These are phyloP conservation scores for Maccullochella peelii DNA, from an alignment of 2,113 vertebrate genomes.

Conservation along the genomic window DNA sequence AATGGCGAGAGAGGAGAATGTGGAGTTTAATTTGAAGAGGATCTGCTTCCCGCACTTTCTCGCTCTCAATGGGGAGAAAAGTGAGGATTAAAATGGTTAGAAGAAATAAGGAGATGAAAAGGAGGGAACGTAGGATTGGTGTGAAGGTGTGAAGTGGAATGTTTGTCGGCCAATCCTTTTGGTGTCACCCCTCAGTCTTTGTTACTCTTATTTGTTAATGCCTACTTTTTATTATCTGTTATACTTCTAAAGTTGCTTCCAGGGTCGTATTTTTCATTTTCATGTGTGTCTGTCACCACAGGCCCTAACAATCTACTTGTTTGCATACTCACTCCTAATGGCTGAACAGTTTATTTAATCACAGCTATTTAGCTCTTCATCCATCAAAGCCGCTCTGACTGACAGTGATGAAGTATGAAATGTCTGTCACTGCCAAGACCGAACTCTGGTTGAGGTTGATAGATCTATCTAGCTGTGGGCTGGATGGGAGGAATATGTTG, in stretches of 20 bases:
- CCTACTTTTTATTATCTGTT: background rate
- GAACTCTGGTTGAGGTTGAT: slow-evolving; percentile 59
- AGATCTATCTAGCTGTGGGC: slow-evolving; percentile 62
- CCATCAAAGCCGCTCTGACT: slow-evolving; percentile 54
- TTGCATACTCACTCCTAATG: slow-evolving; percentile 21
- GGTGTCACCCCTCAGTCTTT: background rate
- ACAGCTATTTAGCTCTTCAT: slow-evolving; percentile 54
- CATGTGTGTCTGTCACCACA: background rate
- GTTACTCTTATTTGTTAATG: background rate
- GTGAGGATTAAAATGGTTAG: background rate
- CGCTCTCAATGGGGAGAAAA: background rate
- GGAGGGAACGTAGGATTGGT: background rate
- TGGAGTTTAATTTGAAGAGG: slow-evolving; percentile 51
- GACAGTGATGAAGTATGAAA: slow-evolving; percentile 64
- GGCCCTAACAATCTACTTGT: slow-evolving; percentile 23
- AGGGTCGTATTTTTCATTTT: background rate
- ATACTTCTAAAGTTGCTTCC: background rate
- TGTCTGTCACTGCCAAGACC: slow-evolving; percentile 57
- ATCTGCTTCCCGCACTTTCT: slow-evolving; percentile 32
- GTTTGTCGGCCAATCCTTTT: background rate
- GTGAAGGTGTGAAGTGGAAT: background rate
- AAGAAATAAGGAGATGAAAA: background rate
- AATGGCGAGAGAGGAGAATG: slow-evolving; percentile 42
- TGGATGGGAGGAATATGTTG: slow-evolving; percentile 46
- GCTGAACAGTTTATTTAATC: slow-evolving; percentile 64